Evolutionary conservation across 2,113 vertebrate genomes (phyloP).

Genomic region (Notiomystis cincta): DNA sequence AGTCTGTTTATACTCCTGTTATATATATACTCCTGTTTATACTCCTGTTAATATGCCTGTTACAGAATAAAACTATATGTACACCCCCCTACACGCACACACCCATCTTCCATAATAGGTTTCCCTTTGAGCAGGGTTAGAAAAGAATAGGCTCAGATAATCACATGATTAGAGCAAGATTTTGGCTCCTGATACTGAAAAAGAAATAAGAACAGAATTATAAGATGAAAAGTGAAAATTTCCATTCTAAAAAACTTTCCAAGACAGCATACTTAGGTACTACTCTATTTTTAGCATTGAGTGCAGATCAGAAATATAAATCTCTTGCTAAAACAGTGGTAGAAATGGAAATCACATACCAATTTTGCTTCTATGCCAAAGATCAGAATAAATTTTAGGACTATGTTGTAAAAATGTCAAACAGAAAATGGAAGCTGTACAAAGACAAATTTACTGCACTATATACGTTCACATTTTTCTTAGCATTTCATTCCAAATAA

Average conservation of each 20-base stretch:
- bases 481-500: not conserved
- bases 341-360: not conserved
- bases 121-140: not conserved
- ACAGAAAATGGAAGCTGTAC: constrained; percentile 2
- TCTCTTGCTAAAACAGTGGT: not conserved
- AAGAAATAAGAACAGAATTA: not conserved
- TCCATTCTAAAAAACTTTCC: not conserved
- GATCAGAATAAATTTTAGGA: constrained; percentile 27
- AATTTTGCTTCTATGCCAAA: not conserved
- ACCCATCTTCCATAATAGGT: not conserved
- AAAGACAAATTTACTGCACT: not conserved
- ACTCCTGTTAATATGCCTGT: not conserved
- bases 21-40: no score
- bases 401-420: not conserved
- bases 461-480: not conserved
- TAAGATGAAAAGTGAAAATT: not conserved
- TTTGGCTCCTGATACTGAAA: not conserved
- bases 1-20: not conserved
- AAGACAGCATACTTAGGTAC: not conserved
- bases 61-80: not conserved
- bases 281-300: not conserved
- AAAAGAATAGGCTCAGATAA: not conserved
- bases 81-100: not conserved
- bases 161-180: not conserved
- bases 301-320: not conserved